Evolutionary conservation across 2,113 vertebrate genomes (phyloP).

Genomic region (Isurus oxyrinchus): DNA sequence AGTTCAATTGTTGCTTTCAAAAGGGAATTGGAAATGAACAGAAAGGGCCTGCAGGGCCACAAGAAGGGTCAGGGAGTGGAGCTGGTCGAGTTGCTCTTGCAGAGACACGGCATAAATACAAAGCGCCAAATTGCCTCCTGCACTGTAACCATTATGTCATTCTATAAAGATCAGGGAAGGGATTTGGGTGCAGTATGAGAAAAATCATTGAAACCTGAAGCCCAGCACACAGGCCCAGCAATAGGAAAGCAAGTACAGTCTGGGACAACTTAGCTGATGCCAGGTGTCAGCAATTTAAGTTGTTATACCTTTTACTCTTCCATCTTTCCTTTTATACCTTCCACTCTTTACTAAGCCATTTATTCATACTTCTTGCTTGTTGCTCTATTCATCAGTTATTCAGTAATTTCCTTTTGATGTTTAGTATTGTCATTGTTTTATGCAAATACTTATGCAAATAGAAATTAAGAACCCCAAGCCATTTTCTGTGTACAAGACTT

Average conservation of each 20-base stretch:
- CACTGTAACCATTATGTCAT: no score
- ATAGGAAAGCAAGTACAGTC: not conserved
- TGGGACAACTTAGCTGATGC: not conserved
- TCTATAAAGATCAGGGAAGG: not conserved
- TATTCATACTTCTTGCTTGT: no score
- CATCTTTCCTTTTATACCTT: not conserved
- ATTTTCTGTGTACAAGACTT: not conserved
- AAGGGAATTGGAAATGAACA: no score
- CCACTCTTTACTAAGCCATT: not conserved
- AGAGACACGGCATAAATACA: no score
- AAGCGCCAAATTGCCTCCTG: no score
- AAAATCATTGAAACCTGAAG: not conserved
- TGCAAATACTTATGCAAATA: not conserved
- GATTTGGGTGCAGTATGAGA: not conserved
- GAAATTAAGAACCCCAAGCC: not conserved
- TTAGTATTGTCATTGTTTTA: not conserved
- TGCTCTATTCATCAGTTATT: not conserved
- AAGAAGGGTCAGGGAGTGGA: no score
- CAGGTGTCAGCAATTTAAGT: not conserved
- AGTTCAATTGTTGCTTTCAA: no score
- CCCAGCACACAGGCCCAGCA: not conserved
- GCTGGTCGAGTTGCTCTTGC: no score
- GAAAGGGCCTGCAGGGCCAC: no score
- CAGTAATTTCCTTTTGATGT: conserved; percentile 15
- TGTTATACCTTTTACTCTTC: not conserved